These are phyloP conservation scores for Sesamia inferens DNA, from an alignment of 2,888 invertebrate genomes.

Conservation along the genomic window DNA sequence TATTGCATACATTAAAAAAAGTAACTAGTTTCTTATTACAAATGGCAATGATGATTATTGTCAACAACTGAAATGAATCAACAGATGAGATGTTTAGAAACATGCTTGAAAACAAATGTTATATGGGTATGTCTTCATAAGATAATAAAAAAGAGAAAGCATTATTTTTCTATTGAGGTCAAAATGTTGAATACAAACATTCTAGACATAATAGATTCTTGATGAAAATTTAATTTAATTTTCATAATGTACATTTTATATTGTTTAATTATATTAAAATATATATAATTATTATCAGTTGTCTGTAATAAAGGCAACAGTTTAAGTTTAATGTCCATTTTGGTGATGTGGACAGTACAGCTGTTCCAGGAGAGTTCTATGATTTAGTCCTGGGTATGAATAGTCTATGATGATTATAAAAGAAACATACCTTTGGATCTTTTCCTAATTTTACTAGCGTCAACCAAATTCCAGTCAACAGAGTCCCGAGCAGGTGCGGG, in stretches of 20 bases:
- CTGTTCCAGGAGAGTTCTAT: not conserved
- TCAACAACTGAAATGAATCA: conserved; percentile 28
- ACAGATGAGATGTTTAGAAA: conserved; percentile 18
- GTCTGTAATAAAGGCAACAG: not conserved
- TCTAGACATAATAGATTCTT: not conserved
- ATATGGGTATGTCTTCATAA: not conserved
- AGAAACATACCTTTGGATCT: conserved; percentile 83
- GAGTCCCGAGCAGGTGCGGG: conserved; percentile 85
- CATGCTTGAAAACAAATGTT: conserved; percentile 1
- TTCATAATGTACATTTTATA: not conserved
- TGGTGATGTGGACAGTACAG: too few relatives aligned
- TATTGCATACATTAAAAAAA: conserved; percentile 9
- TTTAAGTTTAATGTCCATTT: not conserved
- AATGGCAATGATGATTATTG: conserved; percentile 12
- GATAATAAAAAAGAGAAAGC: conserved; percentile 1
- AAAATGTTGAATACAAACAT: not conserved
- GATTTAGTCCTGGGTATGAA: not conserved
- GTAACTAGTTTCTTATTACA: not conserved
- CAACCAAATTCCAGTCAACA: conserved; percentile 87
- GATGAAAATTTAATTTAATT: not conserved
- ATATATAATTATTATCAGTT: not conserved
- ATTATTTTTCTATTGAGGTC: not conserved
- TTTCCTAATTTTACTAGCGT: conserved; percentile 90
- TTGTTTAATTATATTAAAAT: too few relatives aligned
- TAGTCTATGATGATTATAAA: not conserved